Conservation (phyloP, 2,888 invertebrate genomes). For the Periphyllus acericola region DNA sequence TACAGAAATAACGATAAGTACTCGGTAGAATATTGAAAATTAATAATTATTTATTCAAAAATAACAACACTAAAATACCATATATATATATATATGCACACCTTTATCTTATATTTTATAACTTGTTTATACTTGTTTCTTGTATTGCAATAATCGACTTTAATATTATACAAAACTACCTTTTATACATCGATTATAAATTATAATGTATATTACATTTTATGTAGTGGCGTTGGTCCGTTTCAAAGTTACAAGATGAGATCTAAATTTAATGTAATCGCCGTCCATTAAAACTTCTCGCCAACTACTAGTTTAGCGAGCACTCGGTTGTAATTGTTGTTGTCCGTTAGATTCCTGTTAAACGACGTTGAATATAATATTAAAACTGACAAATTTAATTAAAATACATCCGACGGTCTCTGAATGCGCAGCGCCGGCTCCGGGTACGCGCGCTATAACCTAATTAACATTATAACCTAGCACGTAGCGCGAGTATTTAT, state of each 20-base stretch:
- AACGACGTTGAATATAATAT: background rate
- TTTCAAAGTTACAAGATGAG: background rate
- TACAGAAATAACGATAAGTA: too few species aligned
- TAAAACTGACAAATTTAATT: slow-evolving; percentile 3
- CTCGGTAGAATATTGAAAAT: too few species aligned
- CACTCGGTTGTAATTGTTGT: background rate
- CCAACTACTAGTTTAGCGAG: background rate
- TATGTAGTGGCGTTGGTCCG: background rate
- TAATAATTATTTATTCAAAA: too few species aligned
- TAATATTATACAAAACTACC: background rate
- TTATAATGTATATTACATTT: slow-evolving; percentile 10
- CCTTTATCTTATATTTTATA: too few species aligned
- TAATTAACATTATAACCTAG: background rate
- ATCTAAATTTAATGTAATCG: background rate
- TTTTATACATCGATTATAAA: background rate
- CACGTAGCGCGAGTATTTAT: background rate
- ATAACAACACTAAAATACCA: too few species aligned
- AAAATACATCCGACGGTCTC: background rate
- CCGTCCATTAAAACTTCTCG: background rate
- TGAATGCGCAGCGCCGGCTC: background rate
- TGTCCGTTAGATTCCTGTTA: background rate
- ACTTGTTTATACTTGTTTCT: background rate
- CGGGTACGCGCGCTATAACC: background rate
- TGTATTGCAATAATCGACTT: background rate
- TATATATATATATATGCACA: too few species aligned